Base-by-base conservation (phyloP, 2,797 vertebrate species). In the Enteromius mattozi region DNA sequence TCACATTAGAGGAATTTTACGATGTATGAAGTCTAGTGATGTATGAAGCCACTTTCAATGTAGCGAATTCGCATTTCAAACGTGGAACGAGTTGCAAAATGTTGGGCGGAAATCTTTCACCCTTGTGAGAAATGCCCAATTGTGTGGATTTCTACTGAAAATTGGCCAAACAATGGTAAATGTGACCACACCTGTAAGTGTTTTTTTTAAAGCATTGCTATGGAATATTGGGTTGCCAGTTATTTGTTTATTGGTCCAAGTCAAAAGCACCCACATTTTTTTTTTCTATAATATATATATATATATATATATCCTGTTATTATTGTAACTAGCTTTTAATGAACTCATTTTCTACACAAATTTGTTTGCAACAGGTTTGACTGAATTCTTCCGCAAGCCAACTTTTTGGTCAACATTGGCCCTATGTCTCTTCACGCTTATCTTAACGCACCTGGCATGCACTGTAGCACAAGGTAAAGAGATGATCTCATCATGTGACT, bases 401-500 rank as follows among this genome's bases (percentile, higher is more conserved):
- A 42, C 30, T 63, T 61, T 42, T n/a, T 78, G 40, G 9, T 78
- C 37, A 65, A 14, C 0, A 13, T 10, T 79, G 27, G 65, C 61
- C 27, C 49, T 16, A 47, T 14, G 49, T 66, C 9, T 66, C 10
- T 47, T 33, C 27, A 47, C 6, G 3, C 27, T 66, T 35, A 79
- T 66, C 59, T 35, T 19, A 49, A 56, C 21, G 6, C 71, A 17
- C 37, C 24, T 78, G 37, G 59, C 56, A 65, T 24, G 42, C 35
- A 45, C 35, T 61, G 14, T 49, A 79, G 30, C 59, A 30, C 40
- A 33, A 6, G 21, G 35, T 4, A 2, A 40, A 42, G 35, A 63
- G n/a, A 45, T 81, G 49, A 71, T 72, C 4, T 61, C 6, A 72
- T 72, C 35, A 81, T n/a, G 68, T 59, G 21, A 61, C 37, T 45